These are phyloP conservation scores for Zaprionus inermis DNA, from an alignment of 1,140 invertebrate genomes.

Conservation along the genomic window DNA sequence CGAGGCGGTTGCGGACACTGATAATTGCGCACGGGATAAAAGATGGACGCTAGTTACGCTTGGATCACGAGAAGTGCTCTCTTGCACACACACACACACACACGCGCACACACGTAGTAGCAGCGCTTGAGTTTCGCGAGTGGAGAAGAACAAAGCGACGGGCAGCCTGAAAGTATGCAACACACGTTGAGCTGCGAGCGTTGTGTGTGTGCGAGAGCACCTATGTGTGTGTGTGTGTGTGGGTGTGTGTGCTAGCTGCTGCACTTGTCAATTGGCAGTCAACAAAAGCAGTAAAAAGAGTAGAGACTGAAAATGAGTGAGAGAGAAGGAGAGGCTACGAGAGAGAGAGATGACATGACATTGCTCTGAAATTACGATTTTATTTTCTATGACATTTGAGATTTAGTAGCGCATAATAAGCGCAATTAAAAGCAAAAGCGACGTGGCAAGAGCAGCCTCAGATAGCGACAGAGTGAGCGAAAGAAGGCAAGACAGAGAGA, in stretches of 20 bases:
- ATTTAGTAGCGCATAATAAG: conserved; percentile 62
- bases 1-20: conserved; percentile 36
- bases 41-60: conserved; percentile 16
- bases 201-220: conserved; percentile 2
- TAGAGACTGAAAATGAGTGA: not conserved
- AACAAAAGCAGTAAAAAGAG: conserved; percentile 9
- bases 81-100: conserved; percentile 4
- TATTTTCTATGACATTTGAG: conserved; percentile 43
- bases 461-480: not conserved
- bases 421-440: conserved; percentile 57
- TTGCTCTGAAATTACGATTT: conserved; percentile 44
- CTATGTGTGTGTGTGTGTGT: conserved; percentile 1
- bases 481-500: not conserved
- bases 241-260: conserved; percentile 5
- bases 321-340: not conserved
- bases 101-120: not conserved
- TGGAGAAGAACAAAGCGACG: not conserved
- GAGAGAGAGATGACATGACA: conserved; percentile 29
- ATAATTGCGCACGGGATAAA: conserved; percentile 36
- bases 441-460: not conserved
- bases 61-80: conserved; percentile 14
- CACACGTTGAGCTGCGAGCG: not conserved
- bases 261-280: conserved; percentile 31
- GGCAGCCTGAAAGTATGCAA: conserved; percentile 33
- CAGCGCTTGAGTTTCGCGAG: not conserved